Evolutionary conservation across 2,888 invertebrate genomes (phyloP).

Genomic region (Volucella zonaria): DNA sequence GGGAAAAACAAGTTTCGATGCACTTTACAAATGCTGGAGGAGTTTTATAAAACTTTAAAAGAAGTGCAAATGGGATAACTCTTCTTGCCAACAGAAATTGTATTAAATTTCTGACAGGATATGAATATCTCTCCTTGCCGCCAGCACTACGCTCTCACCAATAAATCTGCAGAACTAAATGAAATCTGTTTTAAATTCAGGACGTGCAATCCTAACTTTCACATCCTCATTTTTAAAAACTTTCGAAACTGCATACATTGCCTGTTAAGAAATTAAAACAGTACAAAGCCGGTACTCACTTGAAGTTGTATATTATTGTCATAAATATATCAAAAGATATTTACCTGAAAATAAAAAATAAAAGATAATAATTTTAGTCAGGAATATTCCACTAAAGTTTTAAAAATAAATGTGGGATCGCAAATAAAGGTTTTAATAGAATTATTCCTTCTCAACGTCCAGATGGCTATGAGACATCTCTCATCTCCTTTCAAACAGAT

Average conservation of each 20-base stretch:
- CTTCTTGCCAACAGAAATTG: no score
- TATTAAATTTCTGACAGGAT: no score
- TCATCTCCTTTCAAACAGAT: constrained; percentile 27
- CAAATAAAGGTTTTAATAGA: no score
- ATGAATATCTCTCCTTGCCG: no score
- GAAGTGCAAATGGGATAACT: no score
- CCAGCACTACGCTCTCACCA: no score
- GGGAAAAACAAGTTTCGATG: neutral
- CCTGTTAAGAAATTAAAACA: no score
- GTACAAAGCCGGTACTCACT: neutral
- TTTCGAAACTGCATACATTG: no score
- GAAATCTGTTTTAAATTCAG: neutral
- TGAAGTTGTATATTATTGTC: neutral
- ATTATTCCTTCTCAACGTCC: neutral
- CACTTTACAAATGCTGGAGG: no score
- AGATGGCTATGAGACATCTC: constrained; percentile 30
- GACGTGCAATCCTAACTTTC: neutral
- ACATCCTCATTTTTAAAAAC: neutral
- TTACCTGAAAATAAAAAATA: constrained; percentile 21
- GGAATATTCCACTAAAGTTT: neutral
- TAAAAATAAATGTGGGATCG: no score
- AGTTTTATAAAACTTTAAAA: no score
- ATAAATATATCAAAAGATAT: neutral
- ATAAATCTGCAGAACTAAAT: neutral
- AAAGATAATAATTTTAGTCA: neutral